phyloP scores from a whole-genome alignment of 2,797 vertebrate genomes.

The Florisuga fusca region DNA sequence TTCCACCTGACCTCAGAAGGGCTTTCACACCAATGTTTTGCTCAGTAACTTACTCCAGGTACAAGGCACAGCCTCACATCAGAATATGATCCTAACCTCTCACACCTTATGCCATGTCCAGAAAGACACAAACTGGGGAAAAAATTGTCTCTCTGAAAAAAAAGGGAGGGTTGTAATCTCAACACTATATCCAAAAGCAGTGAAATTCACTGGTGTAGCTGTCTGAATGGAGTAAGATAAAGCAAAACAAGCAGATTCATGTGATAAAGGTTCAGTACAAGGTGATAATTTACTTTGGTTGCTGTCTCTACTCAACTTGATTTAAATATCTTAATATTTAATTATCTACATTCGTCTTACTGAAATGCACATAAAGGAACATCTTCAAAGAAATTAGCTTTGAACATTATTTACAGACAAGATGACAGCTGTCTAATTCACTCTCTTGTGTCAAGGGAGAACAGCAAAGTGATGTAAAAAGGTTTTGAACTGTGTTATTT shows the following conservation, averaged over 20 bases:
- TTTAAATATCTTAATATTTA: slow-evolving; percentile 74
- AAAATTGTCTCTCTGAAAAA: not conserved
- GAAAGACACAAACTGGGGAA: not conserved
- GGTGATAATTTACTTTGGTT: slow-evolving; percentile 38
- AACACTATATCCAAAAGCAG: not conserved
- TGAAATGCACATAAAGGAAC: slow-evolving; percentile 51
- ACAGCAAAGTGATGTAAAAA: slow-evolving; percentile 59
- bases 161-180: not conserved
- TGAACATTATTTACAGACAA: slow-evolving; percentile 72
- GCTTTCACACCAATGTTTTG: not conserved
- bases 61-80: not conserved
- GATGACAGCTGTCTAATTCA: slow-evolving; percentile 69
- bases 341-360: slow-evolving; percentile 49
- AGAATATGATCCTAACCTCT: not conserved
- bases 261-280: slow-evolving; percentile 16
- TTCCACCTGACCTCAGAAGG: not conserved
- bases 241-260: not conserved
- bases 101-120: not conserved
- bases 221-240: not conserved
- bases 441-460: slow-evolving; percentile 43
- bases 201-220: not conserved
- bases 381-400: slow-evolving; percentile 63
- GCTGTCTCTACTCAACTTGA: slow-evolving; percentile 24
- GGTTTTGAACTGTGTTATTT: slow-evolving; percentile 67
- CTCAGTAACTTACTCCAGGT: not conserved